phyloP scores from a whole-genome alignment of 1,140 invertebrate genomes.

The Pogonus chalceus region DNA sequence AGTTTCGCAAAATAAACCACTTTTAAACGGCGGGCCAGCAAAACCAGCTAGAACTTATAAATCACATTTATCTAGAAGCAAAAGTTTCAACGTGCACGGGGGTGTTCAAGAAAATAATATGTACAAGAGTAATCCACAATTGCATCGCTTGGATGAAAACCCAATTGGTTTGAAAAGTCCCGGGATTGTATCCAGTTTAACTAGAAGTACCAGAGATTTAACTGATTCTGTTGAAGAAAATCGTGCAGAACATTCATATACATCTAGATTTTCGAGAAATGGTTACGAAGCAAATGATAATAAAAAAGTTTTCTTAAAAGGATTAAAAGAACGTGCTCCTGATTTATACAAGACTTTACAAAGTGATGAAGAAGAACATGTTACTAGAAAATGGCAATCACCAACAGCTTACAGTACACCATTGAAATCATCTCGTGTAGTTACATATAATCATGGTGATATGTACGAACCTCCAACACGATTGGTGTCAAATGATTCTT shows the following conservation, averaged over 20 bases:
- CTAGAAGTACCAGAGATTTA: conserved; percentile 66
- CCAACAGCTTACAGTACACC: conserved; percentile 25
- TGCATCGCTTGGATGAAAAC: conserved; percentile 55
- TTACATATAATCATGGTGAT: conserved; percentile 28
- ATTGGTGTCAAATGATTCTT: conserved; percentile 12
- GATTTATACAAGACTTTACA: conserved; percentile 62
- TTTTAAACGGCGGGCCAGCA: conserved; percentile 44
- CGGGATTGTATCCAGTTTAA: conserved; percentile 72
- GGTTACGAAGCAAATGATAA: conserved; percentile 46
- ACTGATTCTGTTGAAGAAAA: conserved; percentile 31
- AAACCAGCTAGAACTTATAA: conserved; percentile 68
- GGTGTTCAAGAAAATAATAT: conserved; percentile 37
- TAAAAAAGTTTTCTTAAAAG: conserved; percentile 59
- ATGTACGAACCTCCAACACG: conserved; percentile 32
- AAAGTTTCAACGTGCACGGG: conserved; percentile 74
- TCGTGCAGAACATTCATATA: conserved; percentile 6
- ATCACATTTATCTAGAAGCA: conserved; percentile 61
- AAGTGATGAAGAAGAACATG: conserved; percentile 43
- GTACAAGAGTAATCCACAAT: conserved; percentile 66
- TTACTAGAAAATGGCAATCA: conserved; percentile 9
- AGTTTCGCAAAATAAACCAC: conserved; percentile 32
- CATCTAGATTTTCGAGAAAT: conserved; percentile 37
- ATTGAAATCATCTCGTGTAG: conserved; percentile 29
- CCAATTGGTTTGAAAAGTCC: conserved; percentile 70
- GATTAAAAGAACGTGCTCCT: conserved; percentile 59